These are phyloP conservation scores for Trichomycterus rosablanca DNA, from an alignment of 2,113 vertebrate species.

Conservation along the genomic window DNA sequence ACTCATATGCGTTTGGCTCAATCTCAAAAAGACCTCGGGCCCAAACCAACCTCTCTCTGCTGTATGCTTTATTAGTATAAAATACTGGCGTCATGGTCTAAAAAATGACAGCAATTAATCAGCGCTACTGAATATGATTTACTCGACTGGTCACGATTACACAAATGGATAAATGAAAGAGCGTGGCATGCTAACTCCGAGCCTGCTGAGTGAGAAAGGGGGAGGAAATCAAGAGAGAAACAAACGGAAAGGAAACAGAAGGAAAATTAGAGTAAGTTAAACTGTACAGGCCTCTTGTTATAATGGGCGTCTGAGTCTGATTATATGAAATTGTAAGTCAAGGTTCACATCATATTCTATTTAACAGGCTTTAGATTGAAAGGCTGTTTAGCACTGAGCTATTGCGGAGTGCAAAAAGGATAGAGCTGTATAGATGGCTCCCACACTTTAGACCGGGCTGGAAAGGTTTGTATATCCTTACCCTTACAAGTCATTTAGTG, in stretches of 20 bases:
- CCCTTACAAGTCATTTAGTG: too few relatives aligned
- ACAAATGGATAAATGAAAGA: constrained; percentile 52
- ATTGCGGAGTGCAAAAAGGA: not conserved
- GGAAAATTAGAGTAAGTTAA: constrained; percentile 43
- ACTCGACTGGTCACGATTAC: constrained; percentile 62
- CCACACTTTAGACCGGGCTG: too few relatives aligned
- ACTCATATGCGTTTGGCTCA: constrained; percentile 13
- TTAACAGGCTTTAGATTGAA: too few relatives aligned
- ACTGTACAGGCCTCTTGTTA: constrained; percentile 38
- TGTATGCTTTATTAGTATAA: constrained; percentile 42
- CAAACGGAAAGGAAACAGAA: constrained; percentile 6
- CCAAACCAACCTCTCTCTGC: constrained; percentile 3
- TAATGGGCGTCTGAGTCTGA: constrained; percentile 58
- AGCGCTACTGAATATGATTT: constrained; percentile 60
- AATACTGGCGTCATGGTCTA: constrained; percentile 50
- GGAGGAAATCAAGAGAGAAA: constrained; percentile 13
- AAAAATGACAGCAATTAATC: constrained; percentile 67
- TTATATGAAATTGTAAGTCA: constrained; percentile 57
- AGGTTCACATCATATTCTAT: constrained; percentile 57
- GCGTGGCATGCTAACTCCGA: too few relatives aligned
- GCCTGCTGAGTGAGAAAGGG: not conserved
- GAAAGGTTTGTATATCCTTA: too few relatives aligned
- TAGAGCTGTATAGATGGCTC: too few relatives aligned
- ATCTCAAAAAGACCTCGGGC: constrained; percentile 12
- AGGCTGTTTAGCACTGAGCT: not conserved